Evolutionary conservation across 2,113 vertebrate species (phyloP).

Genomic region (Spizaetus ornatus): DNA sequence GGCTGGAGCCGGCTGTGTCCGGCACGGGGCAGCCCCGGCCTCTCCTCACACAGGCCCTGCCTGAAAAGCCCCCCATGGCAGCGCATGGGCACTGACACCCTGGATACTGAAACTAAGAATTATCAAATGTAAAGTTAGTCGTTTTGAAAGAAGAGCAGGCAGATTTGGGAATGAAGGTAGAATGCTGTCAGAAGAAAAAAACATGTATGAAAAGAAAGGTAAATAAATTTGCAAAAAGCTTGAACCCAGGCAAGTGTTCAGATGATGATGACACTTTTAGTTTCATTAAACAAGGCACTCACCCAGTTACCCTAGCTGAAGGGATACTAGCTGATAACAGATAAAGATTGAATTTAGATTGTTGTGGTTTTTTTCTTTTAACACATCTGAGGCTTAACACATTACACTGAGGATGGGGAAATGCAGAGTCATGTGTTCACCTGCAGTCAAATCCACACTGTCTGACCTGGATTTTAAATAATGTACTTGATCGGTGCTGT

Average conservation of each 20-base stretch:
- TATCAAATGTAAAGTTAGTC: not conserved
- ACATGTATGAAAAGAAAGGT: not conserved
- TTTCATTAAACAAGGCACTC: not conserved
- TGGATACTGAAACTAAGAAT: not conserved
- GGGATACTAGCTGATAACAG: not conserved
- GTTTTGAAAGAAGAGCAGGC: not conserved
- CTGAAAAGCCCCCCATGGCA: fast-evolving
- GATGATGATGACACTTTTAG: too few relatives aligned
- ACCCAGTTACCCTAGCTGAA: not conserved
- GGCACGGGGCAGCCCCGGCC: too few relatives aligned
- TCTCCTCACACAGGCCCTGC: too few relatives aligned
- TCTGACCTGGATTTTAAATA: not conserved
- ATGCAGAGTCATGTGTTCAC: not conserved
- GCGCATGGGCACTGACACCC: fast-evolving
- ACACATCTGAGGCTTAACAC: not conserved
- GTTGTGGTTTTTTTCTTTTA: not conserved
- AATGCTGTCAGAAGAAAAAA: not conserved
- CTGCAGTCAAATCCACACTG: not conserved
- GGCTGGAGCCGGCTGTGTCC: not conserved
- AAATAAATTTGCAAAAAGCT: not conserved
- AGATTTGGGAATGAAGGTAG: not conserved
- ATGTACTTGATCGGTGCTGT: fast-evolving
- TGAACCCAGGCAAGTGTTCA: not conserved
- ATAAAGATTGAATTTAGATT: not conserved
- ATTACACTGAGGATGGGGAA: fast-evolving